A percentile compares a stretch with the other conserved stretches of the same genome.
Evolutionary conservation across 2,888 invertebrate species (phyloP).

Genomic region (Hyposoter dolosus): DNA sequence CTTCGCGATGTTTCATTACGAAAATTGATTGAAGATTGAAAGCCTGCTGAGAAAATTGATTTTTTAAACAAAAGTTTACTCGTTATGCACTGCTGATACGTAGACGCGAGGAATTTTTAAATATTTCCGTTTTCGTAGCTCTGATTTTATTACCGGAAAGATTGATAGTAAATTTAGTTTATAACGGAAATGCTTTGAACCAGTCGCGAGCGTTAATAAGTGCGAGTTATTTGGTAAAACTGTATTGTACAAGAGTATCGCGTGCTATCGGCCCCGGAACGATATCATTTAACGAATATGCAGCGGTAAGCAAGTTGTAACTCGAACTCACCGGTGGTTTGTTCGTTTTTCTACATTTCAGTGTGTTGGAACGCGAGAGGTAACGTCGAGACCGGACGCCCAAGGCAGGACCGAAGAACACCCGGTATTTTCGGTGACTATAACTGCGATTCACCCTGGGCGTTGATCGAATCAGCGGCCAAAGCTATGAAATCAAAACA

Average conservation of each 20-base stretch:
- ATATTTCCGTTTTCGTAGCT: background rate
- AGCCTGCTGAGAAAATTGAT: background rate
- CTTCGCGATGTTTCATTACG: background rate
- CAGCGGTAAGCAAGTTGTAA: constrained; percentile 1
- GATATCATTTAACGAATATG: background rate
- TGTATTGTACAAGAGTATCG: background rate
- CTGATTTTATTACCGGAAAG: background rate
- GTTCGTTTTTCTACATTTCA: constrained; percentile 73
- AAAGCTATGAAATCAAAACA: constrained; percentile 94
- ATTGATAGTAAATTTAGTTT: background rate
- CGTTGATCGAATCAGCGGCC: constrained; percentile 94
- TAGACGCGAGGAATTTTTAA: background rate
- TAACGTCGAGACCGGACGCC: constrained; percentile 81
- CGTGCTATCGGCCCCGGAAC: background rate
- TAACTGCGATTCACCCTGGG: constrained; percentile 95
- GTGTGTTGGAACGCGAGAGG: constrained; percentile 88
- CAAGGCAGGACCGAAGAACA: constrained; percentile 86
- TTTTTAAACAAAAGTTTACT: background rate
- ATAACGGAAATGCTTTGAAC: background rate
- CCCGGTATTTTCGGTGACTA: constrained; percentile 92
- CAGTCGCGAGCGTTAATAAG: background rate
- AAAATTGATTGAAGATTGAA: background rate
- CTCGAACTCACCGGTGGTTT: background rate
- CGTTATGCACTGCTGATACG: background rate
- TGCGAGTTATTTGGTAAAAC: background rate